Percentiles rank a stretch among this genome's conserved stretches.
Conservation (phyloP, 2,113 vertebrate genomes). For the Periophthalmodon schlosseri region DNA sequence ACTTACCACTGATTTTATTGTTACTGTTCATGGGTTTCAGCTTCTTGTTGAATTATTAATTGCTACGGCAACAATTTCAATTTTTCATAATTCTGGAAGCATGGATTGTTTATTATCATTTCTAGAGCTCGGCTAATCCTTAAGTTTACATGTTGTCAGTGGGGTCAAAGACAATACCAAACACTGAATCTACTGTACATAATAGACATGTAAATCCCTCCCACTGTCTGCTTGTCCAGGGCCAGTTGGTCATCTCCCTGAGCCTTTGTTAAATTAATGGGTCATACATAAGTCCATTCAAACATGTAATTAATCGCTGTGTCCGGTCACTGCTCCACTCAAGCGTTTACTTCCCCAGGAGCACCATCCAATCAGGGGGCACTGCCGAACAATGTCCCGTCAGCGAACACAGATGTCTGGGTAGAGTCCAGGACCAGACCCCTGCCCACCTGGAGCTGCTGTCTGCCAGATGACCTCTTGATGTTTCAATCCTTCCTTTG, state of each 20-base stretch:
- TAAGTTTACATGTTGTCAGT: background rate
- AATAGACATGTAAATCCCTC: constrained; percentile 12
- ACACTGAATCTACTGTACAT: constrained; percentile 3
- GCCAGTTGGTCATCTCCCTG: constrained; percentile 29
- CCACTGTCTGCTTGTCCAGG: constrained; percentile 33
- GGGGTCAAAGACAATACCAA: background rate
- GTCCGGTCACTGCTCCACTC: constrained; percentile 41
- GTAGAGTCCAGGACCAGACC: constrained; percentile 9
- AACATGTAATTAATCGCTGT: constrained; percentile 23
- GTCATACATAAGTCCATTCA: constrained; percentile 33
- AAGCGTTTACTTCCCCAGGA: constrained; percentile 27
- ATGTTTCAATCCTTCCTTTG: constrained; percentile 50
- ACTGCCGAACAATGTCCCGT: constrained; percentile 6
- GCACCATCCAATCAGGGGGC: constrained; percentile 4
- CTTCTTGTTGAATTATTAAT: no score
- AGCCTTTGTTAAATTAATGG: constrained; percentile 50
- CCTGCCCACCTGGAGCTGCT: constrained; percentile 58
- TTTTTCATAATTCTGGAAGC: background rate
- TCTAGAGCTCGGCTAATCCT: background rate
- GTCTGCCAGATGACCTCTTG: constrained; percentile 51
- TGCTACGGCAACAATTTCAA: no score
- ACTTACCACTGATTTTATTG: no score
- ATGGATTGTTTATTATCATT: background rate
- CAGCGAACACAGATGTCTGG: constrained; percentile 40
- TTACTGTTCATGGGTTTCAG: no score